Conservation (phyloP, 2,113 vertebrate genomes). For the Pygoscelis antarcticus region DNA sequence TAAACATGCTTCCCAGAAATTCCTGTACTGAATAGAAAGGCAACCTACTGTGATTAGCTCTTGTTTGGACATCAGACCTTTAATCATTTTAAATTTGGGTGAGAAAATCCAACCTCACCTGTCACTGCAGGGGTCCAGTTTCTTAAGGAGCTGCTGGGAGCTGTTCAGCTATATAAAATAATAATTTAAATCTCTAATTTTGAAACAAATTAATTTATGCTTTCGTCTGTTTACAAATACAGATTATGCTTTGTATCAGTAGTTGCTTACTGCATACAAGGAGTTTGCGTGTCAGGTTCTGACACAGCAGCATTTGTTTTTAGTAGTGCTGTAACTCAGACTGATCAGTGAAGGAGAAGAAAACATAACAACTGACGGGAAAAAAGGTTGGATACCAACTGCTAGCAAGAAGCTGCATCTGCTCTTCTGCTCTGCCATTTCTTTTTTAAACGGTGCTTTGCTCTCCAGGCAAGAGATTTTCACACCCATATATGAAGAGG, state of each 20-base stretch:
- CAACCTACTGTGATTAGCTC: neutral
- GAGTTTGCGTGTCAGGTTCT: neutral
- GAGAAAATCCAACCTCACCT: neutral
- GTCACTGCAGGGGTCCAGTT: neutral
- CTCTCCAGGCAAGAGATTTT: neutral
- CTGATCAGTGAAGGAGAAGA: neutral
- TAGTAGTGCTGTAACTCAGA: neutral
- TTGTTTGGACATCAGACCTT: neutral
- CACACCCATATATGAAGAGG: neutral
- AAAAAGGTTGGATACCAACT: neutral
- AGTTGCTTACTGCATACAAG: rapidly evolving
- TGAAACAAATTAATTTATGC: neutral
- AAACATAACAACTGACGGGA: neutral
- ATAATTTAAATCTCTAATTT: neutral
- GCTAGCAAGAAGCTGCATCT: neutral
- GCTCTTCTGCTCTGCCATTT: neutral
- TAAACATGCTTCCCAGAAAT: neutral
- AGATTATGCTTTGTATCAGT: neutral
- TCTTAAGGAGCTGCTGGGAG: neutral
- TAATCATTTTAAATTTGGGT: neutral
- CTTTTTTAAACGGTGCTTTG: neutral
- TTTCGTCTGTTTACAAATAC: neutral
- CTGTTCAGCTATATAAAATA: neutral
- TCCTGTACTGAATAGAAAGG: neutral
- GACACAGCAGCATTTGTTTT: neutral